Evolutionary conservation across 2,113 vertebrate genomes (phyloP).

Genomic region (Mystacornis crossleyi): DNA sequence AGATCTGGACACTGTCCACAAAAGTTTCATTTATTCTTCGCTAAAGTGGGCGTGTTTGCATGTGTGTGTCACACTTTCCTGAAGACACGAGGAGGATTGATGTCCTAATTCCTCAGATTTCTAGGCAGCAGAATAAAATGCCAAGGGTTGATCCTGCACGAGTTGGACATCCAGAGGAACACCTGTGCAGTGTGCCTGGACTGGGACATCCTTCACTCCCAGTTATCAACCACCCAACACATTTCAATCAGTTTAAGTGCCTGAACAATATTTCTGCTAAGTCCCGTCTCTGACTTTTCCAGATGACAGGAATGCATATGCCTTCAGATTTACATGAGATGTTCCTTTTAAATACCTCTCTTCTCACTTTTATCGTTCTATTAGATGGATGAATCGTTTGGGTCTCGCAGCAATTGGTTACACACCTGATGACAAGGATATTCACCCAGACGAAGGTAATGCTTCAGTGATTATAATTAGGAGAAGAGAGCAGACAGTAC

Average conservation of each 20-base stretch:
- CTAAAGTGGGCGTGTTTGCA: neutral
- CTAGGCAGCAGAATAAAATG: neutral
- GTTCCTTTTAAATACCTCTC: neutral
- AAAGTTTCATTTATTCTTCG: neutral
- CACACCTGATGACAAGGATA: slow-evolving; percentile 90
- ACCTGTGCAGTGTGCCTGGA: neutral
- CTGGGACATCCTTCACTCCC: neutral
- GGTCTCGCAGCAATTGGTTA: slow-evolving; percentile 91
- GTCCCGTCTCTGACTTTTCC: neutral
- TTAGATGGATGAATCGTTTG: slow-evolving; percentile 93
- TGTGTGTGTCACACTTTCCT: neutral
- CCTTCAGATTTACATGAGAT: neutral
- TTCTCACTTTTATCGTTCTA: neutral
- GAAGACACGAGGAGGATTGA: neutral
- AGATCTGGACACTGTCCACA: neutral
- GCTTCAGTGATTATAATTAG: neutral
- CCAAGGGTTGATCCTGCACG: neutral
- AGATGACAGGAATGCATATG: neutral
- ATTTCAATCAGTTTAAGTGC: neutral
- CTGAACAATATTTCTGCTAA: neutral
- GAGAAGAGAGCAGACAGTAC: neutral
- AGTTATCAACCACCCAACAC: neutral
- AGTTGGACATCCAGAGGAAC: neutral
- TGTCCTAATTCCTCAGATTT: neutral
- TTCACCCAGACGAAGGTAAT: slow-evolving; percentile 90